A percentile compares a stretch with the other conserved stretches of the same genome.
Conservation (phyloP, 2,888 invertebrate species). For the Spisula subtruncata region DNA sequence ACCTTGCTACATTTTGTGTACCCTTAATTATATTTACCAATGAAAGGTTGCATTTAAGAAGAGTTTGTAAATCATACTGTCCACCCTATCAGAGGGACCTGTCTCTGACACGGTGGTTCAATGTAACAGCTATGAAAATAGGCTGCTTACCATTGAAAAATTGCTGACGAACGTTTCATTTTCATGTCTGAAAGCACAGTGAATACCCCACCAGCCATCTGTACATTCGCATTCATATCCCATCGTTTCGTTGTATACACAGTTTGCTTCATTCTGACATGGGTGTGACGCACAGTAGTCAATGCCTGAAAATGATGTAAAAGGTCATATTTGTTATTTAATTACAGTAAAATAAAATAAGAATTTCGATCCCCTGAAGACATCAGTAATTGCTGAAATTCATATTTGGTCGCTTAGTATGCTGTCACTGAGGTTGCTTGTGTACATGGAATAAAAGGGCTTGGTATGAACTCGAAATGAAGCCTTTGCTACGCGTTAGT, state of each 20-base stretch:
- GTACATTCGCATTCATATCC: constrained; percentile 41
- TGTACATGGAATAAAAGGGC: neutral
- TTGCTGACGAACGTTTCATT: constrained; percentile 38
- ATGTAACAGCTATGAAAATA: no score
- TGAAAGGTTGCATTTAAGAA: no score
- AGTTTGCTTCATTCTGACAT: constrained; percentile 37
- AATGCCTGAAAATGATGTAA: constrained; percentile 16
- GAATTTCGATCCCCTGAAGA: no score
- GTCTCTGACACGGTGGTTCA: no score
- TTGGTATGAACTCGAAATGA: neutral
- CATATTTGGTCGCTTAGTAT: neutral
- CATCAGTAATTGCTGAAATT: neutral
- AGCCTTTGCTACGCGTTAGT: neutral
- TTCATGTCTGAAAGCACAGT: constrained; percentile 41
- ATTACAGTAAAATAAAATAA: no score
- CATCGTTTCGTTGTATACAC: constrained; percentile 41
- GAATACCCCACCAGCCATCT: constrained; percentile 41
- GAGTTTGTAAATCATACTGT: no score
- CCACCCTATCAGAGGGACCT: no score
- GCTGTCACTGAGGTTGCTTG: neutral
- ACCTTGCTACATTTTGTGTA: no score
- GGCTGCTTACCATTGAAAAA: constrained; percentile 31
- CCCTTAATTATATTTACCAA: no score
- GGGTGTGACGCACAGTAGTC: constrained; percentile 27
- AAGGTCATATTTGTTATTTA: no score